Base-by-base conservation (phyloP, 2,888 invertebrate genomes). In the Cosmorhoe ocellata region DNA sequence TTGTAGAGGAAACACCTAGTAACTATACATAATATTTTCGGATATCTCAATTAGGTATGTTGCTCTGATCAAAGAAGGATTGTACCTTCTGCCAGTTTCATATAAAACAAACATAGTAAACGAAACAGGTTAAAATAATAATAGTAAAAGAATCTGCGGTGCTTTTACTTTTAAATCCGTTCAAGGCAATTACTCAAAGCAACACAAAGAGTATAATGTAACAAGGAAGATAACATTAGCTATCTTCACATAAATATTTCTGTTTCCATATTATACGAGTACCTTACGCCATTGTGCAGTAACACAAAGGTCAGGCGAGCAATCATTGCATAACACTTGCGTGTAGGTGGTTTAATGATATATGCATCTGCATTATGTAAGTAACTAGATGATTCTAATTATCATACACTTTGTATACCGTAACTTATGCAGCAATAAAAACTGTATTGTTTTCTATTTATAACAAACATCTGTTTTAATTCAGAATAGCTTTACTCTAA, bases 221-320 rank as follows among this genome's bases (percentile, higher is more conserved):
- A 58, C 61, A 61, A 60, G 57, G 61, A 58, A 61, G 58, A 58
- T 60, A 54, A 56, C 58, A 52, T 58, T 52, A 56, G 26, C 44
- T 51, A 52, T 44, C 54, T 46, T 44, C 43, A 39, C 42, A 42
- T 32, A 40, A 47, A 47, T 36, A 40, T 26, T 10, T 12, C 31
- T 43, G 38, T 38, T 43, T 46, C 40, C 40, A 50, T 18, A 4
- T 18, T 52, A 33, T 44, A 33, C 28, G 22, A 28, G 11, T 51
- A 53, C 40, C 48, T 47, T 3, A 48, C 32, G 36, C 52, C 42
- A 43, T 61, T 61, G 58, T 61, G 7, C 7, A 43, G 18, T 40
- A 33, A 67, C 63, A 71, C 74, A 79, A 80, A 81, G 80, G 80
- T 79, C 76, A 74, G 68, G 48, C 43, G 41, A 24, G 43, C 34